Conservation (phyloP, 2,888 invertebrate species). For the Orthonychiurus folsomi region DNA sequence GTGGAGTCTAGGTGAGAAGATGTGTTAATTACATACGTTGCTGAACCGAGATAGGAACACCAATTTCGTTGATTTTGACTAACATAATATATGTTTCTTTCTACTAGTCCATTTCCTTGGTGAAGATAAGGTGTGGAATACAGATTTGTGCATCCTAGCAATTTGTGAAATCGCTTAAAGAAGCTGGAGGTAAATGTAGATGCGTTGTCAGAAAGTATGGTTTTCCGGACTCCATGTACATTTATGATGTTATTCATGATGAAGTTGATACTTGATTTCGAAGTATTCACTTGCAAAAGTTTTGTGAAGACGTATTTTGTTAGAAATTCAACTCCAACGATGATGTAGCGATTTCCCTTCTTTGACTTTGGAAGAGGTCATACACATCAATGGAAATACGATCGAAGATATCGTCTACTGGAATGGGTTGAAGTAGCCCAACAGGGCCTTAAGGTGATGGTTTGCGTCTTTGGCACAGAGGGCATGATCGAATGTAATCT, state of each 20-base stretch:
- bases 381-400: constrained; percentile 17
- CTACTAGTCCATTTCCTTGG: constrained; percentile 26
- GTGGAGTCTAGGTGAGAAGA: constrained; percentile 23
- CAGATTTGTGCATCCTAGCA: constrained; percentile 13
- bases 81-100: constrained; percentile 32
- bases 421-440: constrained; percentile 16
- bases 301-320: constrained; percentile 17
- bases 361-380: constrained; percentile 13
- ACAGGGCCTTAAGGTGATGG: constrained; percentile 1
- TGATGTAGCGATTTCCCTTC: constrained; percentile 16
- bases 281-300: constrained; percentile 5
- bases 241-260: constrained; percentile 16
- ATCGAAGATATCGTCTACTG: constrained; percentile 19
- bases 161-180: constrained; percentile 3
- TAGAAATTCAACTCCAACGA: constrained; percentile 16
- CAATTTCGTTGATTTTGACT: constrained; percentile 25
- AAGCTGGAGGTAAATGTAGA: constrained; percentile 20
- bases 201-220: constrained; percentile 26
- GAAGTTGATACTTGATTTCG: constrained; percentile 11
- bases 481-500: constrained; percentile 8
- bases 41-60: constrained; percentile 21
- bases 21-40: constrained; percentile 23
- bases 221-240: constrained; percentile 15
- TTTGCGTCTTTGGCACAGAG: background rate
- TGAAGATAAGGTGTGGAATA: constrained; percentile 28